Evolutionary conservation across 2,113 vertebrate species (phyloP), one percentile per base, ranked within the genome.

Genomic region (Tenrec ecaudatus): DNA sequence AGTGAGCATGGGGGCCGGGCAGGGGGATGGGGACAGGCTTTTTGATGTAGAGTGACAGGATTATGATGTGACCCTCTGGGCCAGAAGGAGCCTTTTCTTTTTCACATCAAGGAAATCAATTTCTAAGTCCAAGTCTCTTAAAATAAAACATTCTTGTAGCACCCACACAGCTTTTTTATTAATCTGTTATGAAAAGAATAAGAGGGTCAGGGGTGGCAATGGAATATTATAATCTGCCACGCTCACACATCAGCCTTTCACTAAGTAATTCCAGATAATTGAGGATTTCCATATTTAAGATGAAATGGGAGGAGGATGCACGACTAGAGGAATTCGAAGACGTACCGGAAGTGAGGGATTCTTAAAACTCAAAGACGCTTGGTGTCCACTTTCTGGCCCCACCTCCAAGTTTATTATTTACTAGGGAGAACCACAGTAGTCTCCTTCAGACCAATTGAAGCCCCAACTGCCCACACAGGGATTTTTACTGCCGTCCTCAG

Each of bases 221-320:
- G 97, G 97, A 98, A 98, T 98, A 98, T 98, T 98, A 98, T 98
- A 99, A 98, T 98, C 98, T 97, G 97, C 98, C 97, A 96, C 97
- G 97, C 98, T 98, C 98, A 98, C 98, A 98, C 97, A 97, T 98
- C 97, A 98, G 98, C 98, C 98, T 97, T 98, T 98, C 97, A 97
- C 98, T 97, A 97, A 98, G 98, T 98, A 98, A 98, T 98, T 98
- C 98, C 98, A 98, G 98, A 98, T 98, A 98, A 98, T 97, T 98
- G 98, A 98, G 98, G 98, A 98, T 99, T 98, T 99, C 98, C 98
- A 98, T 98, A 98, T 98, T 98, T 98, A 98, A 98, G 98, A 98
- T 98, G 98, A 98, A 98, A 97, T 95, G 95, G 96, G 93, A 96
- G 95, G 95, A 98, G 96, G 96, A 95, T 96, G 95, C 95, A 97